phyloP scores from a whole-genome alignment of 2,888 invertebrate species.

The Diplazon laetatorius region DNA sequence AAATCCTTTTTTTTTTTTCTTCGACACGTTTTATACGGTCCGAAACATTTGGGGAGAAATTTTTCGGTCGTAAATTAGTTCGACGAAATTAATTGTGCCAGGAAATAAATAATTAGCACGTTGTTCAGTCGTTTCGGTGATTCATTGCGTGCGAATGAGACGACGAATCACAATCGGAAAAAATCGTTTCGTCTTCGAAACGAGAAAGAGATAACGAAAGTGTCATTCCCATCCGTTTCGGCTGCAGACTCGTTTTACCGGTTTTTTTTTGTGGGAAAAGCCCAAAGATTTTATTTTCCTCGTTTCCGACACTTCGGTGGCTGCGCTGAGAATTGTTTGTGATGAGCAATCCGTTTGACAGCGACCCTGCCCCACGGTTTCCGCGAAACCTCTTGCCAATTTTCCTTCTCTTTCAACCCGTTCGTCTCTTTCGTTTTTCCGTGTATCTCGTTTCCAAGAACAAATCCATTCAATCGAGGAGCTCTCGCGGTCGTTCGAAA shows the following conservation, averaged over 20 bases:
- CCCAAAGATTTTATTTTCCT: conserved; percentile 1
- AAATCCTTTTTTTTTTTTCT: not conserved
- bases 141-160: no score
- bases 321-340: conserved; percentile 48
- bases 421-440: conserved; percentile 16
- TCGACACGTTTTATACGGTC: not conserved
- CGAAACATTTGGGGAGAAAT: not conserved
- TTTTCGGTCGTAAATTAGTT: no score
- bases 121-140: no score
- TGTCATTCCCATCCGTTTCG: not conserved
- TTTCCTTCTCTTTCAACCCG: conserved; percentile 52
- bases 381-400: conserved; percentile 44
- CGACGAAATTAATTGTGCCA: no score
- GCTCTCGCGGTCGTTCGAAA: not conserved
- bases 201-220: no score
- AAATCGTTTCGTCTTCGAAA: no score
- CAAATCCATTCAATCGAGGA: conserved; percentile 24
- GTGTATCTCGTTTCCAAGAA: conserved; percentile 36
- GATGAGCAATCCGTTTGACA: conserved; percentile 55
- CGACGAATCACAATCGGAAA: no score
- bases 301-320: conserved; percentile 32
- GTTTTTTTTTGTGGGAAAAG: no score
- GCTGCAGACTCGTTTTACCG: no score
- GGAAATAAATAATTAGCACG: no score
- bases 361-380: conserved; percentile 43